Percentiles rank a stretch among this genome's conserved stretches.
Conservation (phyloP, 1,140 invertebrate genomes). For the Drosophila athabasca region DNA sequence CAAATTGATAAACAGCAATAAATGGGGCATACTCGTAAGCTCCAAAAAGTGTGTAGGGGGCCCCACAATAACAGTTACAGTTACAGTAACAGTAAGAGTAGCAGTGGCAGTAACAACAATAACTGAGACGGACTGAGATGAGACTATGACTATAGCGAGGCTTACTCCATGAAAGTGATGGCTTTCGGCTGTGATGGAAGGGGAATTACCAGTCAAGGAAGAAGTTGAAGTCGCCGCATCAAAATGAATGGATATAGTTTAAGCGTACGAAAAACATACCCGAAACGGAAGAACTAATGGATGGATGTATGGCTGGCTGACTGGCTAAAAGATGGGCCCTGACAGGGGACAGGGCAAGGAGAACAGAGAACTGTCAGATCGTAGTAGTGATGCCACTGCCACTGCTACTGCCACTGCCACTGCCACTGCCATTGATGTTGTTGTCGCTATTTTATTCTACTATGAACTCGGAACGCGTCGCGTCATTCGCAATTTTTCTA, state of each 20-base stretch:
- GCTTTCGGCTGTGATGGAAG: slow-evolving; percentile 33
- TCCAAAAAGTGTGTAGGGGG: slow-evolving; percentile 18
- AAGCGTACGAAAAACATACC: slow-evolving; percentile 58
- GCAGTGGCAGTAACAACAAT: neutral
- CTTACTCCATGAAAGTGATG: slow-evolving; percentile 23
- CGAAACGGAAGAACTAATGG: slow-evolving; percentile 67
- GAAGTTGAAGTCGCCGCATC: slow-evolving; percentile 34
- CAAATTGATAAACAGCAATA: slow-evolving; percentile 43
- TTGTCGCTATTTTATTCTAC: slow-evolving; percentile 39
- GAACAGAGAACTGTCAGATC: slow-evolving; percentile 42
- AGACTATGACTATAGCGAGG: slow-evolving; percentile 19
- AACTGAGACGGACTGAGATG: neutral
- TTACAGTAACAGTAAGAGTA: too few relatives aligned
- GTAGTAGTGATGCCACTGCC: slow-evolving; percentile 15
- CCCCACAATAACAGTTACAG: too few relatives aligned
- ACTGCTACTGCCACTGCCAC: neutral
- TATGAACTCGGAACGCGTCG: slow-evolving; percentile 54
- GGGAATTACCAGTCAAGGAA: slow-evolving; percentile 14
- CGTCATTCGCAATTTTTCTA: slow-evolving; percentile 61
- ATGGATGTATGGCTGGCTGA: slow-evolving; percentile 61
- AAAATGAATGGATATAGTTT: slow-evolving; percentile 65
- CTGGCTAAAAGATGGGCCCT: slow-evolving; percentile 44
- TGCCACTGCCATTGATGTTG: slow-evolving; percentile 7
- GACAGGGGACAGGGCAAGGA: slow-evolving; percentile 11
- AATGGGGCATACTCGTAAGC: slow-evolving; percentile 18